Evolutionary conservation across 2,888 invertebrate species (phyloP).

Genomic region (Serrognathus titanus): DNA sequence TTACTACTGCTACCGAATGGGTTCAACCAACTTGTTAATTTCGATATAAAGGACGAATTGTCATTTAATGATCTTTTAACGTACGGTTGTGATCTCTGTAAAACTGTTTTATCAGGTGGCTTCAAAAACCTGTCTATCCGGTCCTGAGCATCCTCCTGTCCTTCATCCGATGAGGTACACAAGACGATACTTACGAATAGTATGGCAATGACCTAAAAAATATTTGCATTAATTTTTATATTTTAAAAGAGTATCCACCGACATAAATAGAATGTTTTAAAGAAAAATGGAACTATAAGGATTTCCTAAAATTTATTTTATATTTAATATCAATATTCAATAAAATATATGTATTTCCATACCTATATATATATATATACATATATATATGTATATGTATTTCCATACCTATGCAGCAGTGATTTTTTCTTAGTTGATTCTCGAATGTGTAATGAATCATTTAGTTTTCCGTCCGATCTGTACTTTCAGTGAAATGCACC

Average conservation of each 20-base stretch:
- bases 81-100: slow-evolving; percentile 36
- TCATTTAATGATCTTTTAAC: slow-evolving; percentile 42
- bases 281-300: background rate
- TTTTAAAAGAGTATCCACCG: background rate
- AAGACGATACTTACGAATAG: slow-evolving; percentile 22
- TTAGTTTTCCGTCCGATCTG: too few species aligned
- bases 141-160: slow-evolving; percentile 24
- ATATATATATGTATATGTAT: background rate
- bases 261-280: background rate
- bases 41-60: slow-evolving; percentile 57
- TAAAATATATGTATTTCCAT: too few species aligned
- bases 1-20: slow-evolving; percentile 48
- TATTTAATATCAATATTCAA: too few species aligned
- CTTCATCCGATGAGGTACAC: slow-evolving; percentile 27
- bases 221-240: too few species aligned
- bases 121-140: slow-evolving; percentile 48
- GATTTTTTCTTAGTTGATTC: too few species aligned
- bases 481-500: too few species aligned
- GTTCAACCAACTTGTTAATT: slow-evolving; percentile 61
- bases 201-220: slow-evolving; percentile 29
- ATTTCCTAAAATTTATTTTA: too few species aligned
- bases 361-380: too few species aligned
- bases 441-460: too few species aligned
- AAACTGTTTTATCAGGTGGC: slow-evolving; percentile 42
- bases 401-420: slow-evolving; percentile 1